Percentiles rank a stretch among this genome's conserved stretches.
phyloP scores from a whole-genome alignment of 1,140 invertebrate genomes.

The Drosophila sechellia region DNA sequence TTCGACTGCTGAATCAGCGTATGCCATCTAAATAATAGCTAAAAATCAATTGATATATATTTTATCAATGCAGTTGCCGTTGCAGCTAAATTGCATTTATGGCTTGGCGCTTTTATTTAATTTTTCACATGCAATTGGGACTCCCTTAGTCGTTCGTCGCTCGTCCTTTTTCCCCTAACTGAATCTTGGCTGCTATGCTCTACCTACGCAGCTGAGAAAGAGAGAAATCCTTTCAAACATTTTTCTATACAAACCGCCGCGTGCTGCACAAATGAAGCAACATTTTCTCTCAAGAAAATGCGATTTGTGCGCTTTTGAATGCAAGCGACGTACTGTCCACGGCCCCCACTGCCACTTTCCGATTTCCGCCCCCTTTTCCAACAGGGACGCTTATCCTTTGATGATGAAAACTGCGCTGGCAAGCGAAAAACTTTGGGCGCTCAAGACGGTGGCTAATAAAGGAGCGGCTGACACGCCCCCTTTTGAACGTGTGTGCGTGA shows the following conservation, averaged over 20 bases:
- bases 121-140: slow-evolving; percentile 72
- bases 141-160: slow-evolving; percentile 12
- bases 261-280: slow-evolving; percentile 80
- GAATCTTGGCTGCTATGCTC: slow-evolving; percentile 16
- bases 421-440: slow-evolving; percentile 67
- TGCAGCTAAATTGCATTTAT: slow-evolving; percentile 79
- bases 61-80: slow-evolving; percentile 66
- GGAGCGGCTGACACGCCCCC: slow-evolving; percentile 26
- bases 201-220: slow-evolving; percentile 43
- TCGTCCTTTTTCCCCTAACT: background rate
- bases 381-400: slow-evolving; percentile 70
- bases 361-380: slow-evolving; percentile 2
- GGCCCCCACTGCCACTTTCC: slow-evolving; percentile 13
- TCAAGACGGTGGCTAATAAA: slow-evolving; percentile 64
- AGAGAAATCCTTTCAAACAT: slow-evolving; percentile 77
- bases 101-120: slow-evolving; percentile 75
- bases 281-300: slow-evolving; percentile 81
- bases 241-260: slow-evolving; percentile 76
- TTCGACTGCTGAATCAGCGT: slow-evolving; percentile 33
- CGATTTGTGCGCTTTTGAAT: slow-evolving; percentile 82
- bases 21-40: slow-evolving; percentile 68
- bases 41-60: slow-evolving; percentile 77
- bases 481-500: slow-evolving; percentile 1
- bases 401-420: slow-evolving; percentile 68
- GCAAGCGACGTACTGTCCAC: slow-evolving; percentile 69